Conservation (phyloP, 2,888 invertebrate species). For the Nomada goodeniana region DNA sequence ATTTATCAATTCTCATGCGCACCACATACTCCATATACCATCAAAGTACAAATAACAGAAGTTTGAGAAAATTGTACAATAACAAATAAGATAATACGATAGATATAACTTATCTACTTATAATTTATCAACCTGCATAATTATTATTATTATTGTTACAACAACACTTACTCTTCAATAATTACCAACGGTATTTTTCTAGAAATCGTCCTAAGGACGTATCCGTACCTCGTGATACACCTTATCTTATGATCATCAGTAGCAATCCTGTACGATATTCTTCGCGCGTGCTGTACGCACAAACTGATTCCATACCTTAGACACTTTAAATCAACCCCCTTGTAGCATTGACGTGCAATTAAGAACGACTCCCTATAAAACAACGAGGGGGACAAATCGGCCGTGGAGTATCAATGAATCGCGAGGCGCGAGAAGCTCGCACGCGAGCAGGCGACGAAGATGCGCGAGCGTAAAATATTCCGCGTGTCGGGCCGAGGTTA, state of each 20-base stretch:
- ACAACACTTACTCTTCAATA: too few species aligned
- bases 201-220: too few species aligned
- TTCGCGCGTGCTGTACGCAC: background rate
- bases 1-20: too few species aligned
- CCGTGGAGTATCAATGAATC: conserved; percentile 47
- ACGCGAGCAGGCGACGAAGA: conserved; percentile 61
- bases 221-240: background rate
- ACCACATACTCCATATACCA: too few species aligned
- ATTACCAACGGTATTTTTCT: too few species aligned
- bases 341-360: conserved; percentile 19
- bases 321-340: background rate
- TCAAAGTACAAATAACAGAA: too few species aligned
- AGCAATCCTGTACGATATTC: background rate
- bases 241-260: background rate
- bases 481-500: conserved; percentile 56
- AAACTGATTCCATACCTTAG: background rate
- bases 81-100: too few species aligned
- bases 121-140: too few species aligned
- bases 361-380: conserved; percentile 23
- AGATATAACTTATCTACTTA: too few species aligned
- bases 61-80: too few species aligned
- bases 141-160: too few species aligned
- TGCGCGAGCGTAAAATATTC: conserved; percentile 50
- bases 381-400: conserved; percentile 43
- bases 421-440: conserved; percentile 32